Percentiles rank a stretch among this genome's conserved stretches.
These are phyloP conservation scores for Garrulus glandarius DNA, from an alignment of 2,797 vertebrate genomes.

Conservation along the genomic window DNA sequence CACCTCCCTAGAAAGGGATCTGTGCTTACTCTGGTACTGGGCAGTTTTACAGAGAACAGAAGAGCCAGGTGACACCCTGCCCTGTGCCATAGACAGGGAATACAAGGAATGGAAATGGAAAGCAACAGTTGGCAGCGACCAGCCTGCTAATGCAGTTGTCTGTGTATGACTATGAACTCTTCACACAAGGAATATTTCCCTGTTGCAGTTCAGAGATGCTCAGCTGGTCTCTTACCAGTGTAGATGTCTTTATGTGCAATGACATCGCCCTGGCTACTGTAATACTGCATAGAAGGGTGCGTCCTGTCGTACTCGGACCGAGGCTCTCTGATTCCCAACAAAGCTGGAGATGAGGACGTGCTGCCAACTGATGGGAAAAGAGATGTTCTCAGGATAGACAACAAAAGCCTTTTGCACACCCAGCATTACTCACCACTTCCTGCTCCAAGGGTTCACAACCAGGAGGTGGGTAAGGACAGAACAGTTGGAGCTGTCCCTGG, in stretches of 20 bases:
- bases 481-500: fast-evolving
- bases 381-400: neutral
- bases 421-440: neutral
- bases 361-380: constrained; percentile 83
- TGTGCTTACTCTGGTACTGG: neutral
- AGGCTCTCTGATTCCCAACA: constrained; percentile 91
- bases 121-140: neutral
- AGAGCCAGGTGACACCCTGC: neutral
- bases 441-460: neutral
- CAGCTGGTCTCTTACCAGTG: constrained; percentile 80
- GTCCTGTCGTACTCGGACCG: constrained; percentile 90
- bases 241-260: constrained; percentile 88
- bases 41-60: neutral
- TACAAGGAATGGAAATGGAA: neutral
- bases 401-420: neutral
- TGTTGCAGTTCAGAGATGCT: neutral
- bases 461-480: neutral
- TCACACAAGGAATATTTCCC: neutral
- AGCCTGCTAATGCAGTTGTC: neutral
- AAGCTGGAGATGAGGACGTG: constrained; percentile 92
- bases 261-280: constrained; percentile 91
- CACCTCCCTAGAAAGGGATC: neutral
- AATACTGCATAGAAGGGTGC: constrained; percentile 95
- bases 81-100: neutral
- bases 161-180: fast-evolving